A percentile compares a stretch with the other conserved stretches of the same genome.
Conservation (phyloP, 1,140 invertebrate genomes). For the Eupristina koningsbergeri region DNA sequence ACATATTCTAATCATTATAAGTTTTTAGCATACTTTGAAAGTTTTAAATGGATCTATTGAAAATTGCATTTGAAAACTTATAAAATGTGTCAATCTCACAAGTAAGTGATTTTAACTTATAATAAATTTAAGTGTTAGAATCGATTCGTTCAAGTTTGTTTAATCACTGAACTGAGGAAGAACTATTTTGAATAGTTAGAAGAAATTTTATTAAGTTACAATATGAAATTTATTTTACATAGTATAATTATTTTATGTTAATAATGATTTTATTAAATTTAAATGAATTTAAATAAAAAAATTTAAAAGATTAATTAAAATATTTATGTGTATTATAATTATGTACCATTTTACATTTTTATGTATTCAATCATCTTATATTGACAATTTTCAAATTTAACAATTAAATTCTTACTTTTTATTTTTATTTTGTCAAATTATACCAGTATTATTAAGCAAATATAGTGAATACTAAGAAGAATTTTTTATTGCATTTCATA, state of each 20-base stretch:
- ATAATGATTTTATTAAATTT: background rate
- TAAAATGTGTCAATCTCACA: background rate
- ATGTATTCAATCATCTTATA: no score
- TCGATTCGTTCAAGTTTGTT: background rate
- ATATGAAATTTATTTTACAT: background rate
- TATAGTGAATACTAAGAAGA: no score
- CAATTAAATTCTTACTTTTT: no score
- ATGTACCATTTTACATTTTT: no score
- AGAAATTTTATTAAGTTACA: background rate
- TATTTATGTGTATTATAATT: no score
- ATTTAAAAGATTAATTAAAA: no score
- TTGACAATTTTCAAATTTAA: no score
- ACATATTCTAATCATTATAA: background rate
- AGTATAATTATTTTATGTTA: background rate
- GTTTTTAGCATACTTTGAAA: background rate
- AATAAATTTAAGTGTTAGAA: background rate
- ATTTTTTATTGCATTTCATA: no score
- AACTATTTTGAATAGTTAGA: background rate
- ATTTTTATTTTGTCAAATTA: no score
- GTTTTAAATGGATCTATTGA: slow-evolving; percentile 2
- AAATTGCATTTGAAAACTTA: slow-evolving; percentile 1
- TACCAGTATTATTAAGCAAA: no score
- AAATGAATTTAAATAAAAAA: background rate
- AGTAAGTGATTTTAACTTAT: background rate
- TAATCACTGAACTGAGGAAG: background rate